Conservation (phyloP, 1,140 invertebrate genomes). For the Aporrectodea caliginosa region DNA sequence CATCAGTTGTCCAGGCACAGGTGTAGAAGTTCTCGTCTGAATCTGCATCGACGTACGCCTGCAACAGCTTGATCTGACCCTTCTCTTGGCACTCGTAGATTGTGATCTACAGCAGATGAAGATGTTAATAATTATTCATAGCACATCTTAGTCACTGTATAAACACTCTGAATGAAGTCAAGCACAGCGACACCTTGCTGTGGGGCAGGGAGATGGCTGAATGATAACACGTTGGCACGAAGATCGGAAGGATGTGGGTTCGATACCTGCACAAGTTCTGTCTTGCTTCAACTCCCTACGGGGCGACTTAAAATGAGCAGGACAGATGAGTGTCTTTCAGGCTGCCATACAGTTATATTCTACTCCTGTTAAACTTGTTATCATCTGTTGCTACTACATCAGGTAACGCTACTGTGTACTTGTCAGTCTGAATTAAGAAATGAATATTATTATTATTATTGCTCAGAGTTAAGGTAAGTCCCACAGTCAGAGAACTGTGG, state of each 20-base stretch:
- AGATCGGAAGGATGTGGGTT: too few species aligned
- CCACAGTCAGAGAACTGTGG: not conserved
- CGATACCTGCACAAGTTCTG: not conserved
- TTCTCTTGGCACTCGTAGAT: constrained; percentile 81
- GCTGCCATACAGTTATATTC: too few species aligned
- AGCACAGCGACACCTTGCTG: not conserved
- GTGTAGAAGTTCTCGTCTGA: constrained; percentile 93
- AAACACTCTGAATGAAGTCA: constrained; percentile 5
- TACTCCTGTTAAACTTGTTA: too few species aligned
- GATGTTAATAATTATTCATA: constrained; percentile 3
- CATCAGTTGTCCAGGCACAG: constrained; percentile 90
- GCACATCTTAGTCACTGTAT: not conserved
- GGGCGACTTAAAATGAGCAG: too few species aligned
- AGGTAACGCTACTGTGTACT: too few species aligned
- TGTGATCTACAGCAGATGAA: constrained; percentile 58
- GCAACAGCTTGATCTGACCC: constrained; percentile 72
- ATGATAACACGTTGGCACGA: too few species aligned
- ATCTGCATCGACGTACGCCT: constrained; percentile 80
- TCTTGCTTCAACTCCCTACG: not conserved
- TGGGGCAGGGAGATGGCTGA: too few species aligned
- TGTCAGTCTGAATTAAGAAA: too few species aligned
- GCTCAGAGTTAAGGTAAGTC: not conserved
- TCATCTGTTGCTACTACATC: too few species aligned
- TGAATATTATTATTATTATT: too few species aligned
- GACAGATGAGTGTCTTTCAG: too few species aligned